Base-by-base conservation (phyloP, 2,888 invertebrate species). In the Plebejus melissa region DNA sequence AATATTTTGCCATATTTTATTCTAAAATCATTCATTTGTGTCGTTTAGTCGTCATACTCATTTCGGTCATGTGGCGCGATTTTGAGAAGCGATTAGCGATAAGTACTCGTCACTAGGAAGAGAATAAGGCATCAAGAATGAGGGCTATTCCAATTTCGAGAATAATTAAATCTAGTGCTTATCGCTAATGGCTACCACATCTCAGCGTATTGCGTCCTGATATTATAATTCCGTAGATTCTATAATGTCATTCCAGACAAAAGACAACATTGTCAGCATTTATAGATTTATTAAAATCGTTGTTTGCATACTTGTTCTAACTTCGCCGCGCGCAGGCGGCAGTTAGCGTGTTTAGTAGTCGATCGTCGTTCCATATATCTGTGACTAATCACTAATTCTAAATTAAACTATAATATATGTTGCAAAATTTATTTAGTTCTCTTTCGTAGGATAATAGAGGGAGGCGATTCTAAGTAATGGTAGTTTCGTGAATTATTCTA, bases 241-340 rank as follows among this genome's bases (percentile, higher is more conserved):
- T 82, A 82, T 86, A 88, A 90, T 90, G 90, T 93, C 93, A 93
- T 93, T 93, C 93, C 93, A 93, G 90, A 90, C 89, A 92, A 93
- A 93, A 93, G 93, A 93, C 92, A 92, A 87, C 87, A 85, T 90
- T 91, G 92, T 91, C 93, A 87, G 93, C 93, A 93, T 93, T 93
- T 93, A 93, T 93, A 91, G 90, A 85, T 86, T 77, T 90, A 90
- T 88, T 86, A 82, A 80, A 78, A 78, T 77, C 78, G 77, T 77
- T 79, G 75, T 78, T 78, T 78, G 77, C 77, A 77, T 80, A 80
- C 72, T 78, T 77, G 80, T 84, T 85, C 85, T 82, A 79, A 82
- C 83, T 83, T 74, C 60, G 83, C 80, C 82, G 82, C 83, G 84
- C 84, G 80, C 83, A 83, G 81, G 81, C 82, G 76, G 82, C 85